phyloP scores from a whole-genome alignment of 2,888 invertebrate genomes.

The Drosophila eohydei region DNA sequence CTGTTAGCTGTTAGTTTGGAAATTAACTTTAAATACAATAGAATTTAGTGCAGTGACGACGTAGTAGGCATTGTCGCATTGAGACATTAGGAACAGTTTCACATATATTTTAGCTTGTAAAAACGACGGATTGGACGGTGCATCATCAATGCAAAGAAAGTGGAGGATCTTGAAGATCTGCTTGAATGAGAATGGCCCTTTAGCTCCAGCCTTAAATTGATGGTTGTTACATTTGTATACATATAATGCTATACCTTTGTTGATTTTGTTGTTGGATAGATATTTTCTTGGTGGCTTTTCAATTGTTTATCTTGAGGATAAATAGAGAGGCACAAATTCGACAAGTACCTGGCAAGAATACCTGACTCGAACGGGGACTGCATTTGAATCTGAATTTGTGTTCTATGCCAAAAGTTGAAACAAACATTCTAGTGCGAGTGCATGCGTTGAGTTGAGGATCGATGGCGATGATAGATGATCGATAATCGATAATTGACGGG shows the following conservation, averaged over 20 bases:
- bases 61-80: background rate
- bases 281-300: background rate
- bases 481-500: slow-evolving; percentile 6
- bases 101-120: background rate
- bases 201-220: slow-evolving; percentile 15
- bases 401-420: background rate
- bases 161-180: slow-evolving; percentile 13
- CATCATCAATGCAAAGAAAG: slow-evolving; percentile 7
- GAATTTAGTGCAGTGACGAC: too few species aligned
- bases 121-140: background rate
- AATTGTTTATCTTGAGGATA: background rate
- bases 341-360: background rate
- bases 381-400: background rate
- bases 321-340: background rate
- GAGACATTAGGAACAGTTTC: background rate
- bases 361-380: too few species aligned
- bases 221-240: background rate
- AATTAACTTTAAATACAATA: background rate
- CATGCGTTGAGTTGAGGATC: slow-evolving; percentile 22
- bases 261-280: background rate
- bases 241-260: background rate
- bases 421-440: slow-evolving; percentile 42
- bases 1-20: background rate
- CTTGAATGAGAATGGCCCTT: slow-evolving; percentile 13
- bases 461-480: slow-evolving; percentile 11